Percentiles rank a stretch among this genome's conserved stretches.
These are phyloP conservation scores for Deilephila porcellus DNA, from an alignment of 2,888 invertebrate species.

Conservation along the genomic window DNA sequence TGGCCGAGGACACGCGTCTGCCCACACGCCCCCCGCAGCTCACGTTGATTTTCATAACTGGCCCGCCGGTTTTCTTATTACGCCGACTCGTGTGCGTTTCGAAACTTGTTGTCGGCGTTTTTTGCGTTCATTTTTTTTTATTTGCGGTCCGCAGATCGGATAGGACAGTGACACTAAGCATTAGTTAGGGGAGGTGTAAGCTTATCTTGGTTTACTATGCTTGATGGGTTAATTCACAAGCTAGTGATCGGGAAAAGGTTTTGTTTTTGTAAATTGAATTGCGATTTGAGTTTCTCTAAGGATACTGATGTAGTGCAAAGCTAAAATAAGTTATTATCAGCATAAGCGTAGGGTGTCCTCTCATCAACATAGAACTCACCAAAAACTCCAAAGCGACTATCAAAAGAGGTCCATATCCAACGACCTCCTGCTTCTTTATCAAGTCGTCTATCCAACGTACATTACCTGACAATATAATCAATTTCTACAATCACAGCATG, in stretches of 20 bases:
- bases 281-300: too few species aligned
- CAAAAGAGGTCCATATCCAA: too few species aligned
- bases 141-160: conserved; percentile 1
- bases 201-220: neutral
- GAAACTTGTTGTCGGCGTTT: conserved; percentile 38
- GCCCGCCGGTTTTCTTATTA: conserved; percentile 47
- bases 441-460: neutral
- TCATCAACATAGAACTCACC: too few species aligned
- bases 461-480: neutral
- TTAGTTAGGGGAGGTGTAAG: neutral
- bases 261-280: too few species aligned
- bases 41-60: conserved; percentile 52
- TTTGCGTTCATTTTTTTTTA: conserved; percentile 31
- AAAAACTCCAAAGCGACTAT: too few species aligned
- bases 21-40: conserved; percentile 42
- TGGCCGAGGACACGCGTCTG: conserved; percentile 34
- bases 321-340: too few species aligned
- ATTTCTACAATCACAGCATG: conserved; percentile 3
- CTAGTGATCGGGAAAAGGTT: too few species aligned
- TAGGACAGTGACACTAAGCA: conserved; percentile 20
- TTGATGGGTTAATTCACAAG: too few species aligned
- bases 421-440: too few species aligned
- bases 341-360: too few species aligned
- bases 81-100: conserved; percentile 39
- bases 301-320: too few species aligned